phyloP scores from a whole-genome alignment of 64 coral and sea anemone species.

The Montipora capricornis region DNA sequence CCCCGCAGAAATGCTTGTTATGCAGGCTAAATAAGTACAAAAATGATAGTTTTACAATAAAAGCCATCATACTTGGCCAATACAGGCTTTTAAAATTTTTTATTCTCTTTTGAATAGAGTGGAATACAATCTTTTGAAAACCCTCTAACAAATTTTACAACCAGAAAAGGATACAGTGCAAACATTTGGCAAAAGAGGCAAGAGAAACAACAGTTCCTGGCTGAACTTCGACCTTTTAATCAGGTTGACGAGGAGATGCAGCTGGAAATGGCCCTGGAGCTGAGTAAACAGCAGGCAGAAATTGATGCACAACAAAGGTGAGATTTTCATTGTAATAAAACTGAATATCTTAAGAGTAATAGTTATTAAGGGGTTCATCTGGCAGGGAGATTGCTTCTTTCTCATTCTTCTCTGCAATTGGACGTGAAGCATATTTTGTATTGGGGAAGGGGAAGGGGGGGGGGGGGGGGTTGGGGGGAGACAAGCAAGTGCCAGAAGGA shows the following conservation, averaged over 20 bases:
- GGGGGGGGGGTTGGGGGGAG: no score
- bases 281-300: conserved; percentile 34
- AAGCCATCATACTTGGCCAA: no score
- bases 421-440: no score
- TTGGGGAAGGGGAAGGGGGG: no score
- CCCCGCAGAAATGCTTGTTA: no score
- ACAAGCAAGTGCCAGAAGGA: no score
- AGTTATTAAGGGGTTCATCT: no score
- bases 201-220: conserved; percentile 29
- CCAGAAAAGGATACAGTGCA: background rate
- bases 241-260: conserved; percentile 35
- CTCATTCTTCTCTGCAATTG: no score
- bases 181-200: conserved; percentile 42
- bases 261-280: conserved; percentile 21
- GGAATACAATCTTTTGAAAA: background rate
- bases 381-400: no score
- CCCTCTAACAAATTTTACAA: background rate
- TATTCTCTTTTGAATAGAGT: background rate
- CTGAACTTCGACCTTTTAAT: conserved; percentile 20
- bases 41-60: no score
- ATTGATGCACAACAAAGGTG: conserved; percentile 49
- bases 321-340: background rate
- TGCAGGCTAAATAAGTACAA: no score
- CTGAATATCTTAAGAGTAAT: background rate
- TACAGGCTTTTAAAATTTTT: no score